Evolutionary conservation across 2,797 vertebrate genomes (phyloP).

Genomic region (Leptatherina wallacei): DNA sequence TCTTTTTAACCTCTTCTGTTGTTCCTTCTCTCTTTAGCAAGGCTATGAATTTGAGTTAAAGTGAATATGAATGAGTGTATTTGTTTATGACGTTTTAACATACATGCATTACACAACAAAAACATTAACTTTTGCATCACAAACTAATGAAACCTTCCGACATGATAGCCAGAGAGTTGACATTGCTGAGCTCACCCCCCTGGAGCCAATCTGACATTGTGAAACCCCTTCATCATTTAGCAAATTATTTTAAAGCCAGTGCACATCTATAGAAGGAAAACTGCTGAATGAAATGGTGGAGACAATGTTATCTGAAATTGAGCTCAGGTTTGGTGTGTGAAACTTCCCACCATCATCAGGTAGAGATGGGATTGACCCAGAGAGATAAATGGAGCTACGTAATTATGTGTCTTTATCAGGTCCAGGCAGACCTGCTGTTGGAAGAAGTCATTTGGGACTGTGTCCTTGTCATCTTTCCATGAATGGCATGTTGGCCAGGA

Average conservation of each 20-base stretch:
- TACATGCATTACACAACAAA: neutral
- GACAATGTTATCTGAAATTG: slow-evolving; percentile 85
- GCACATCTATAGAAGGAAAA: slow-evolving; percentile 43
- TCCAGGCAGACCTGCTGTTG: slow-evolving; percentile 63
- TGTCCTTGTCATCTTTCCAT: slow-evolving; percentile 77
- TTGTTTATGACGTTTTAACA: neutral
- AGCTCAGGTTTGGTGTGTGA: slow-evolving; percentile 60
- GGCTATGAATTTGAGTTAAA: neutral
- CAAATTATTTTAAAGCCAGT: slow-evolving; percentile 55
- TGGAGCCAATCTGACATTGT: slow-evolving; percentile 22
- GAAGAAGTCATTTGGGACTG: slow-evolving; percentile 63
- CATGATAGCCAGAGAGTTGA: neutral
- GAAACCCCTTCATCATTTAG: slow-evolving; percentile 42
- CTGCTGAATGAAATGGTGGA: slow-evolving; percentile 65
- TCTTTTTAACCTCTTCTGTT: neutral
- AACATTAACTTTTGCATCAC: slow-evolving; percentile 11
- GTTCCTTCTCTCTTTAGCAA: neutral
- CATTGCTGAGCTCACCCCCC: slow-evolving; percentile 31
- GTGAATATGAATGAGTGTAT: neutral
- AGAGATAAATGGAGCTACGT: slow-evolving; percentile 80
- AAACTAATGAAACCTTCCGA: slow-evolving; percentile 2
- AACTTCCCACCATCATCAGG: slow-evolving; percentile 65
- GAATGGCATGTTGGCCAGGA: slow-evolving; percentile 57
- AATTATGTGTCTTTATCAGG: slow-evolving; percentile 85
- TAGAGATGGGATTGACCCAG: slow-evolving; percentile 74